Percentiles rank a stretch among this genome's conserved stretches.
Evolutionary conservation across 2,797 vertebrate genomes (phyloP).

Genomic region (Lacerta agilis): DNA sequence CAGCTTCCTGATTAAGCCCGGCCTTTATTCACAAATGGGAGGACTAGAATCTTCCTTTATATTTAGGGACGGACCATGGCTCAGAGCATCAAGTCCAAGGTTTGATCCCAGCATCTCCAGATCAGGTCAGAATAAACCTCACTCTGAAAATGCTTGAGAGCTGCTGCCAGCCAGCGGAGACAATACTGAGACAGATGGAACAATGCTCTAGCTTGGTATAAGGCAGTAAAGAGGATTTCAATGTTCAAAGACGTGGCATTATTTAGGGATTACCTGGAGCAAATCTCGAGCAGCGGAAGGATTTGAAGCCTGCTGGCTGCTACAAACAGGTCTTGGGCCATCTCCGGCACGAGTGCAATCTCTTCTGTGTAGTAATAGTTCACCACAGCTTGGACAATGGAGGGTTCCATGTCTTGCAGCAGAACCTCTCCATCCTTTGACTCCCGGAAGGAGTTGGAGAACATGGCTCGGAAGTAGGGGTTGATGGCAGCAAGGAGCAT

Average conservation of each 20-base stretch:
- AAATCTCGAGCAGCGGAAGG: conserved; percentile 84
- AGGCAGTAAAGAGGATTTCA: background rate
- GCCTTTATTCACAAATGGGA: too few species aligned
- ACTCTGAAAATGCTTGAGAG: background rate
- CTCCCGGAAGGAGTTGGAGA: conserved; percentile 82
- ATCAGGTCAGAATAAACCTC: background rate
- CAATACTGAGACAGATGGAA: background rate
- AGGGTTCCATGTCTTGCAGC: conserved; percentile 83
- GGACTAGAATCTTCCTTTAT: too few species aligned
- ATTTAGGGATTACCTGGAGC: conserved; percentile 82
- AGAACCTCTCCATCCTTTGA: conserved; percentile 81
- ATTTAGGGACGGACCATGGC: too few species aligned
- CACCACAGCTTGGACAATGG: conserved; percentile 83
- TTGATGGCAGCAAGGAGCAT: conserved; percentile 86
- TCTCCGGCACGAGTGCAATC: conserved; percentile 81
- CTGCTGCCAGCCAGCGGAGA: background rate
- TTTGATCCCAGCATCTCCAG: too few species aligned
- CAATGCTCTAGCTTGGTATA: background rate
- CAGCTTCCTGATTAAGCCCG: too few species aligned
- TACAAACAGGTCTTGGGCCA: conserved; percentile 84
- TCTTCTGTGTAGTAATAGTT: conserved; percentile 86
- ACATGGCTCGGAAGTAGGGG: conserved; percentile 87
- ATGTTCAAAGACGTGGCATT: background rate
- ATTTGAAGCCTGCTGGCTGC: conserved; percentile 86
- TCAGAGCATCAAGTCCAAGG: too few species aligned